A percentile compares a stretch with the other conserved stretches of the same genome.
Conservation (phyloP, 2,113 vertebrate species). For the Microcebus murinus region DNA sequence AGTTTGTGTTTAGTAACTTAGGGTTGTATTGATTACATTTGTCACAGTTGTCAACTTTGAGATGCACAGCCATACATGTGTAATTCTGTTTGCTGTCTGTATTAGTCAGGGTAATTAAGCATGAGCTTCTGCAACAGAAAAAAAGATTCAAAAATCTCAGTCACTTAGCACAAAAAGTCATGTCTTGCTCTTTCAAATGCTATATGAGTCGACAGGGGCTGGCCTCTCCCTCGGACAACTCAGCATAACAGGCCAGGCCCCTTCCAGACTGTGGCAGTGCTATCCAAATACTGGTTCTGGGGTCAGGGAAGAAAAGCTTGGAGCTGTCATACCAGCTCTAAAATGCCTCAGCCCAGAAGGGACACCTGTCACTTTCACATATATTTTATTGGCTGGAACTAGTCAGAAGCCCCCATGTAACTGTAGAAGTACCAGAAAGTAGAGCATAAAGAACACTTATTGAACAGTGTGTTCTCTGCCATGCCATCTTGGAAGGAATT, state of each 20-base stretch:
- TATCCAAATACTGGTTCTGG: not conserved
- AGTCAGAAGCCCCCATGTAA: not conserved
- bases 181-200: not conserved
- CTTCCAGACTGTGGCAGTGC: not conserved
- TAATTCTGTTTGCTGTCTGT: constrained; percentile 31
- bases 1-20: not conserved
- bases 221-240: not conserved
- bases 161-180: not conserved
- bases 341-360: not conserved
- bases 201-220: not conserved
- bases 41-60: not conserved
- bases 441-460: not conserved
- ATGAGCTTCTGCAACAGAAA: not conserved
- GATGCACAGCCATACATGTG: not conserved
- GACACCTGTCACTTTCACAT: not conserved
- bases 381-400: not conserved
- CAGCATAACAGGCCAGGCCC: not conserved
- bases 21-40: constrained; percentile 41
- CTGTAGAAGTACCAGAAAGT: not conserved
- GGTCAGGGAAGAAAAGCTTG: not conserved
- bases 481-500: not conserved
- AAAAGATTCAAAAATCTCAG: not conserved
- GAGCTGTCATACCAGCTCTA: not conserved
- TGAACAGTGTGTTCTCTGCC: not conserved
- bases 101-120: constrained; percentile 9